Percentiles rank a stretch among this genome's conserved stretches.
Conservation (phyloP, 1,140 invertebrate genomes). For the Lordiphosa clarofinis region DNA sequence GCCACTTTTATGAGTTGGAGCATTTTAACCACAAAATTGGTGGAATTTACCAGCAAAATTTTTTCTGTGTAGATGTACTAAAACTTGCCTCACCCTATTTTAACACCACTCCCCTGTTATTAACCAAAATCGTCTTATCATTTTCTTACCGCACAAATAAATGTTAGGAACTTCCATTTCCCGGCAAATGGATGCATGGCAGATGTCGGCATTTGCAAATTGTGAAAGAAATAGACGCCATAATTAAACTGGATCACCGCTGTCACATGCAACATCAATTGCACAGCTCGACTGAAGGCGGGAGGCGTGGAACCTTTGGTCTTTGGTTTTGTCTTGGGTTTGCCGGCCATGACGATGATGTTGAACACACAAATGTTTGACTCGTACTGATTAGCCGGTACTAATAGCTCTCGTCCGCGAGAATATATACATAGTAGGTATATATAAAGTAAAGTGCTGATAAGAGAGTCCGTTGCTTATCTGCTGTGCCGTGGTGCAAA, state of each 20-base stretch:
- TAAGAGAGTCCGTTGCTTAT: constrained; percentile 39
- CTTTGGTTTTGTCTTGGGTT: constrained; percentile 47
- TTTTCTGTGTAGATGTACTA: too few relatives aligned
- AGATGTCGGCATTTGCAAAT: constrained; percentile 41
- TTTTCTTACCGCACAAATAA: constrained; percentile 87
- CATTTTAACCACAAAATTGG: too few relatives aligned
- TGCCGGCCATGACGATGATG: constrained; percentile 36
- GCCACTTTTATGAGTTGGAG: too few relatives aligned
- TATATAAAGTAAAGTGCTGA: constrained; percentile 24
- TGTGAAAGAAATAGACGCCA: constrained; percentile 51
- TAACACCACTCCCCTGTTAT: too few relatives aligned
- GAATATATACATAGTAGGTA: constrained; percentile 1
- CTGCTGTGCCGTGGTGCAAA: constrained; percentile 38
- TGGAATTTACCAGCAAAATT: too few relatives aligned
- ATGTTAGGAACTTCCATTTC: constrained; percentile 92
- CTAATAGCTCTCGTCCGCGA: constrained; percentile 10
- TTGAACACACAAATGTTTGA: constrained; percentile 40
- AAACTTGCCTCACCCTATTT: too few relatives aligned
- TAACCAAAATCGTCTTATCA: not conserved
- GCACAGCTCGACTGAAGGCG: constrained; percentile 53
- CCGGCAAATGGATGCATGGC: constrained; percentile 81
- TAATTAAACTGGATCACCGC: constrained; percentile 60
- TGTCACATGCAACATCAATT: constrained; percentile 54
- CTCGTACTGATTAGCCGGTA: constrained; percentile 56
- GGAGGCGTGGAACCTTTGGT: constrained; percentile 55